These are phyloP conservation scores for Aproaerema taeniolella DNA, from an alignment of 2,888 invertebrate species.

Conservation along the genomic window DNA sequence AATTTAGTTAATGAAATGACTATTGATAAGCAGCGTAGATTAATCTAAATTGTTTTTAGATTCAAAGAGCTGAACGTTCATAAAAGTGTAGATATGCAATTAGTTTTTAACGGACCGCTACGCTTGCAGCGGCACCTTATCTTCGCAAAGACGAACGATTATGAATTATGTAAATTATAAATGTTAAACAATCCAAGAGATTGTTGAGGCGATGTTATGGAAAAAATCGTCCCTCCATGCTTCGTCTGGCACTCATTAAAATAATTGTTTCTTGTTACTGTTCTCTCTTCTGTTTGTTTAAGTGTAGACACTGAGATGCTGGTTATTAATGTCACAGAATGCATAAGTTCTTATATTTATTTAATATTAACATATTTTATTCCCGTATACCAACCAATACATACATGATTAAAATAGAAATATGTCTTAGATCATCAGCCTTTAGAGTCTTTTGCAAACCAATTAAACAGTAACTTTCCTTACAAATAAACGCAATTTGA, in stretches of 20 bases:
- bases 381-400: too few species aligned
- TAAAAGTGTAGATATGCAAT: not conserved
- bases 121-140: conserved; percentile 35
- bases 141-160: conserved; percentile 39
- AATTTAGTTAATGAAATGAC: too few species aligned
- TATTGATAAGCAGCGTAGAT: too few species aligned
- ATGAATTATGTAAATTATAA: conserved; percentile 73
- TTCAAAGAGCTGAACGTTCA: not conserved
- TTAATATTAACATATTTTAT: too few species aligned
- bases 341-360: too few species aligned
- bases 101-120: conserved; percentile 1
- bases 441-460: too few species aligned
- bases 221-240: conserved; percentile 58
- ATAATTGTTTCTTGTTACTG: conserved; percentile 54
- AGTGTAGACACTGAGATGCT: too few species aligned
- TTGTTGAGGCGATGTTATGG: conserved; percentile 54
- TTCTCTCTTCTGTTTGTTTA: conserved; percentile 29
- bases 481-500: too few species aligned
- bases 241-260: conserved; percentile 56
- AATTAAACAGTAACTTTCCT: too few species aligned
- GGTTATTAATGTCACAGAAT: too few species aligned
- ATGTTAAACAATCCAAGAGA: conserved; percentile 65
- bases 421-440: too few species aligned
- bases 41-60: not conserved
- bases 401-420: too few species aligned